These are phyloP conservation scores for Synanthedon andrenaeformis DNA, from an alignment of 2,888 invertebrate species.

Conservation along the genomic window DNA sequence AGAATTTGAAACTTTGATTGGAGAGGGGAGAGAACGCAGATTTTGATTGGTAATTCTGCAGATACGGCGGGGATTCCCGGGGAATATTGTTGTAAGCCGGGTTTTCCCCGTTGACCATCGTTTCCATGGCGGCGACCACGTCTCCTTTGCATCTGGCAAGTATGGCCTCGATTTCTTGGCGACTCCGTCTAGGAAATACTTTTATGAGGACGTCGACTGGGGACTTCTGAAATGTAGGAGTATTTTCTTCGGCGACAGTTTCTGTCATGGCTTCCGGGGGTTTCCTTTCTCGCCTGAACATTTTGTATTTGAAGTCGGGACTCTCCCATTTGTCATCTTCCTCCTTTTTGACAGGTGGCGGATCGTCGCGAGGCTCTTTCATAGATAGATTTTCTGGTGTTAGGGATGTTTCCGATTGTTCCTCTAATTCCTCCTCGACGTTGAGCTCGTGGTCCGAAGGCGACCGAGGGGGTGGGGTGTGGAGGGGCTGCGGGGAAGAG, in stretches of 20 bases:
- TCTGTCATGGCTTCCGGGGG: conserved; percentile 26
- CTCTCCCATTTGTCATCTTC: conserved; percentile 60
- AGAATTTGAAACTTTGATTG: conserved; percentile 73
- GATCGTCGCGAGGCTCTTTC: conserved; percentile 73
- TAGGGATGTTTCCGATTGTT: conserved; percentile 64
- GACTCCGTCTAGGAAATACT: conserved; percentile 89
- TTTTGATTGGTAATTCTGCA: conserved; percentile 67
- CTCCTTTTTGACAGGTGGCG: conserved; percentile 61
- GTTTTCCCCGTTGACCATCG: conserved; percentile 78
- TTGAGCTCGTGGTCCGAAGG: conserved; percentile 66
- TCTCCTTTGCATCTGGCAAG: conserved; percentile 89
- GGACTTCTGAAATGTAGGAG: conserved; percentile 67
- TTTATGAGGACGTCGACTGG: conserved; percentile 90
- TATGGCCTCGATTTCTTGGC: conserved; percentile 87
- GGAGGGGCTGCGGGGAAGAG: conserved; percentile 40
- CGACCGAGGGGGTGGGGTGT: conserved; percentile 53
- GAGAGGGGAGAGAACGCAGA: conserved; percentile 85
- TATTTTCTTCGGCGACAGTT: conserved; percentile 25
- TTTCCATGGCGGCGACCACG: conserved; percentile 92
- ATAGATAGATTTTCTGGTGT: conserved; percentile 86
- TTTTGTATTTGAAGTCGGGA: conserved; percentile 51
- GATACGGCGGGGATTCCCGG: conserved; percentile 56
- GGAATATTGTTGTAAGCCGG: conserved; percentile 41
- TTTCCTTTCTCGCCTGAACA: conserved; percentile 45
- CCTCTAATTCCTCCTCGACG: conserved; percentile 70